A percentile compares a stretch with the other conserved stretches of the same genome.
Conservation (phyloP, 1,140 invertebrate genomes). For the Heliconius melpomene region DNA sequence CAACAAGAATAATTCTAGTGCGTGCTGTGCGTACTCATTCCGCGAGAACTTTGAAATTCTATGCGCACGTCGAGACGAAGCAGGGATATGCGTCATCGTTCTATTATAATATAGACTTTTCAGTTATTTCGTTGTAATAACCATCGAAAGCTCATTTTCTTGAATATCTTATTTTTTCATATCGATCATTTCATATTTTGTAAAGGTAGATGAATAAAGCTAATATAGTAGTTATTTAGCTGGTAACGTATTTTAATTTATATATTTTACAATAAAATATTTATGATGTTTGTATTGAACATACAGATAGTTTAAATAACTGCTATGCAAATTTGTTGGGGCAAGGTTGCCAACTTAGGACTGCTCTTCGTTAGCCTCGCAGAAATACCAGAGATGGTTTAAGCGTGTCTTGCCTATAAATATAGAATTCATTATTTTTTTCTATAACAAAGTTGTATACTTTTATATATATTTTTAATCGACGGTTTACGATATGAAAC, state of each 20-base stretch:
- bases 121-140: background rate
- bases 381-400: conserved; percentile 13
- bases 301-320: conserved; percentile 28
- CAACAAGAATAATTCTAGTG: conserved; percentile 42
- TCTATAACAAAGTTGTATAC: background rate
- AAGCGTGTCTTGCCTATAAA: conserved; percentile 5
- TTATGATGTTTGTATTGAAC: background rate
- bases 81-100: background rate
- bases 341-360: conserved; percentile 18
- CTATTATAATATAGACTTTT: background rate
- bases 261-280: background rate
- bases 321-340: conserved; percentile 40
- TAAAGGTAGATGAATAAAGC: background rate
- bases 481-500: background rate
- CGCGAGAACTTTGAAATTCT: conserved; percentile 25
- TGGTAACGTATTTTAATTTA: background rate
- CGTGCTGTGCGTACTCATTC: conserved; percentile 40
- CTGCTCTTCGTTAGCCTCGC: conserved; percentile 12
- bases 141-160: background rate
- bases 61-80: background rate
- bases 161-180: no score
- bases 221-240: background rate
- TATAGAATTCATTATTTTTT: background rate
- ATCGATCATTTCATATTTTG: background rate
- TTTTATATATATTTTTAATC: background rate